Conservation (phyloP, 2,113 vertebrate genomes). For the Chlorodrepanis virens region DNA sequence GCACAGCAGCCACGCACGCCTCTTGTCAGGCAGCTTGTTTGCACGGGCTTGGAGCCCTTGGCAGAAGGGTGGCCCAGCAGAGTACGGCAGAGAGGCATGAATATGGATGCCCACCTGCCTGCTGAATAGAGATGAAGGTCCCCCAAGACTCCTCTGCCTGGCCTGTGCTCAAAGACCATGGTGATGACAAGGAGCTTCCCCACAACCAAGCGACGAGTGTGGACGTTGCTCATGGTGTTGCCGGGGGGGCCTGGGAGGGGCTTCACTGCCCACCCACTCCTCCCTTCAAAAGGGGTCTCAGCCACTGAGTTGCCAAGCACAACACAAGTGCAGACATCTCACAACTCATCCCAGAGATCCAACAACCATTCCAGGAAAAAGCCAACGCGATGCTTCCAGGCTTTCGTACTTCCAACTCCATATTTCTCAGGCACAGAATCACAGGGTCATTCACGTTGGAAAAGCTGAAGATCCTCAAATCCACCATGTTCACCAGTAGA, state of each 20-base stretch:
- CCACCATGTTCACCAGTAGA: not conserved
- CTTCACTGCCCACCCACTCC: not conserved
- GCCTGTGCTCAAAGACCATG: not conserved
- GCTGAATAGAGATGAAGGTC: constrained; percentile 9
- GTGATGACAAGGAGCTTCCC: not conserved
- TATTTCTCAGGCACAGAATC: not conserved
- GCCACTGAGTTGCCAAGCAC: not conserved
- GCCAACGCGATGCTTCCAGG: not conserved
- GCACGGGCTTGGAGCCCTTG: not conserved
- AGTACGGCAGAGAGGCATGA: constrained; percentile 2
- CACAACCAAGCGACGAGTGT: accelerated
- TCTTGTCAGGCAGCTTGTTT: constrained; percentile 1
- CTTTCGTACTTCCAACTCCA: not conserved
- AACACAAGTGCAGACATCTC: not conserved
- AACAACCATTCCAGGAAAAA: not conserved
- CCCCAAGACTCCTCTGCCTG: not conserved
- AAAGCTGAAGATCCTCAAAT: not conserved
- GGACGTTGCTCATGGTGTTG: accelerated
- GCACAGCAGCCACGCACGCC: not conserved
- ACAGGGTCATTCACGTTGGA: not conserved
- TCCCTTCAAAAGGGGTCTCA: constrained; percentile 22
- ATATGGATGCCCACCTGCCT: constrained; percentile 68
- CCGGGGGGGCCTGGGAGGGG: no score
- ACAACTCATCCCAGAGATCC: not conserved
- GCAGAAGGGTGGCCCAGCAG: not conserved